Conservation (phyloP, 2,113 vertebrate species). For the Bolborhynchus lineola region DNA sequence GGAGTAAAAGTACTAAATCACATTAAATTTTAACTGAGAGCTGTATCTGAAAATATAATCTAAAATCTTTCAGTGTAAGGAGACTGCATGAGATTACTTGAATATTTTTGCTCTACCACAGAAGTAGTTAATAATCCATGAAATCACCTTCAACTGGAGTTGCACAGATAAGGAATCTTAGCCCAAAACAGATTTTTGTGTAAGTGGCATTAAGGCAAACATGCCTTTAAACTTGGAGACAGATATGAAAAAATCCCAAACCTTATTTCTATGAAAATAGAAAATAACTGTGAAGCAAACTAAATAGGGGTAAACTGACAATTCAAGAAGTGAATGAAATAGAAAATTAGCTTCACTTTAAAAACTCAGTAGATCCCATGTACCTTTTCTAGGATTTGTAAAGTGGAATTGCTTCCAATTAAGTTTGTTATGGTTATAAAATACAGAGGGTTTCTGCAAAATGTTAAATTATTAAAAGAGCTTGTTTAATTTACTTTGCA, state of each 20-base stretch:
- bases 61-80: not conserved
- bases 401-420: conserved; percentile 39
- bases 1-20: not conserved
- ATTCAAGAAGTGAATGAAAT: not conserved
- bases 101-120: not conserved
- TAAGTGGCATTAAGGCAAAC: not conserved
- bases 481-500: not conserved
- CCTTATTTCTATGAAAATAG: not conserved
- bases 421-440: conserved; percentile 33
- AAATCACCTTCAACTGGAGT: not conserved
- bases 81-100: not conserved
- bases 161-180: not conserved
- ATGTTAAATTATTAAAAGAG: conserved; percentile 1
- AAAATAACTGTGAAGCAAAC: not conserved
- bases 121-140: conserved; percentile 8
- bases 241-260: not conserved
- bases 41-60: not conserved
- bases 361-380: not conserved
- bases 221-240: not conserved
- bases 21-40: not conserved
- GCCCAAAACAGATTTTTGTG: not conserved
- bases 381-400: not conserved
- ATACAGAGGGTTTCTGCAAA: conserved; percentile 4
- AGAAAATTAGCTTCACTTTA: not conserved
- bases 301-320: not conserved